phyloP scores from a whole-genome alignment of 2,113 vertebrate species.

The Vidua chalybeata region DNA sequence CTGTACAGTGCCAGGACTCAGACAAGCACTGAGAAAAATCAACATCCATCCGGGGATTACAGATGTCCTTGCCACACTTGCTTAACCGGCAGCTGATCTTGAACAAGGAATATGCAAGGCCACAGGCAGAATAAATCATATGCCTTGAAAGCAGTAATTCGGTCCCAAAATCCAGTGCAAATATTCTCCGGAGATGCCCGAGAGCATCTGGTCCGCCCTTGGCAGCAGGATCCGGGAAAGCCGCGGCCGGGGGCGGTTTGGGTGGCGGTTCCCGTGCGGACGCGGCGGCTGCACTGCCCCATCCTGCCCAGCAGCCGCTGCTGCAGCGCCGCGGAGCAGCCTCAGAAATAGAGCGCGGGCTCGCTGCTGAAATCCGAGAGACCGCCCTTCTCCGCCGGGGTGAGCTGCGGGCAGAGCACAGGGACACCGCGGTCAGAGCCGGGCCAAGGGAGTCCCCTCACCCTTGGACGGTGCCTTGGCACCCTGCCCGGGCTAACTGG shows the following conservation, averaged over 20 bases:
- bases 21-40: not conserved
- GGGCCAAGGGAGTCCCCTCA: not conserved
- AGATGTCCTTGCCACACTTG: not conserved
- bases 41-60: not conserved
- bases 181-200: not conserved
- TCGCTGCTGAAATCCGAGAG: slow-evolving; percentile 94
- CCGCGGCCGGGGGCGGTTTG: not conserved
- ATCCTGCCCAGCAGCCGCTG: slow-evolving; percentile 2
- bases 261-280: rapidly evolving
- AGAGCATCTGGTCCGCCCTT: not conserved
- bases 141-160: not conserved
- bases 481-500: not conserved
- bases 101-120: slow-evolving; percentile 59
- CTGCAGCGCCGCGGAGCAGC: not conserved
- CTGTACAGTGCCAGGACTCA: not conserved
- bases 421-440: not conserved
- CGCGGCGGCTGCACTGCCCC: not conserved
- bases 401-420: slow-evolving; percentile 80
- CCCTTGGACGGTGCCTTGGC: rapidly evolving
- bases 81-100: not conserved
- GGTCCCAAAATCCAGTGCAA: slow-evolving; percentile 55
- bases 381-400: slow-evolving; percentile 85
- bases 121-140: slow-evolving; percentile 34
- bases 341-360: slow-evolving; percentile 95
- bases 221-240: not conserved